Evolutionary conservation across 2,113 vertebrate genomes (phyloP), one percentile per base, ranked within the genome.

Genomic region (Hypanus sabinus): DNA sequence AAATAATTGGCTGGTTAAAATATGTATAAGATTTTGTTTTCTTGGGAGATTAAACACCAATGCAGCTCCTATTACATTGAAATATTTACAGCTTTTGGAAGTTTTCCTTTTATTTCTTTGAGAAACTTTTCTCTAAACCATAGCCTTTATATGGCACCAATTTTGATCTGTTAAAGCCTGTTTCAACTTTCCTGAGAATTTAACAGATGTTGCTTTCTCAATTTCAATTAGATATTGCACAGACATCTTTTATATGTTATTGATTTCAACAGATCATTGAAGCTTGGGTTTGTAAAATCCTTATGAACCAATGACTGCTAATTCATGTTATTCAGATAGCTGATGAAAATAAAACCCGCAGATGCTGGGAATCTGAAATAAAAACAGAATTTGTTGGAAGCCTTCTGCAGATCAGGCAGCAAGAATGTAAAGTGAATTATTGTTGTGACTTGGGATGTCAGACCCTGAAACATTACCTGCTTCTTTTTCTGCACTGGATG

Each of bases 11-110:
- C 55, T 87, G 55, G 83, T 87, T 87, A 57, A 57, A 57, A 87
- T 87, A 87, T 87, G 83, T 87, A 87, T 27, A 87, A 60, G 55
- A 60, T 57, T 87, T 87, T 87, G 24, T 87, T 57, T 87, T 87
- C 36, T 87, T 60, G 83, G 55, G 38, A 87, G 83, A 60, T 87
- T 87, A 24, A 24, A 55, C 55, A 87, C 46, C 22, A 87, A 5
- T 57, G 46, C 55, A 87, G 83, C 46, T 87, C 83, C 22, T 12
- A 57, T 87, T 87, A 87, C 27, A 60, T 30, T 87, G 83, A 87
- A 87, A 87, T 87, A 87, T 87, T 87, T 60, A 87, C 83, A 87
- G 83, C 46, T 55, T 55, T 55, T 55, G 22, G 46, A 87, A 87
- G 46, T 60, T 60, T 7, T 57, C 46, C 55, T 87, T 55, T 87